Evolutionary conservation across 2,797 vertebrate species (phyloP), one percentile per base, ranked within the genome.

Genomic region (Scolopax bukidnonensis): DNA sequence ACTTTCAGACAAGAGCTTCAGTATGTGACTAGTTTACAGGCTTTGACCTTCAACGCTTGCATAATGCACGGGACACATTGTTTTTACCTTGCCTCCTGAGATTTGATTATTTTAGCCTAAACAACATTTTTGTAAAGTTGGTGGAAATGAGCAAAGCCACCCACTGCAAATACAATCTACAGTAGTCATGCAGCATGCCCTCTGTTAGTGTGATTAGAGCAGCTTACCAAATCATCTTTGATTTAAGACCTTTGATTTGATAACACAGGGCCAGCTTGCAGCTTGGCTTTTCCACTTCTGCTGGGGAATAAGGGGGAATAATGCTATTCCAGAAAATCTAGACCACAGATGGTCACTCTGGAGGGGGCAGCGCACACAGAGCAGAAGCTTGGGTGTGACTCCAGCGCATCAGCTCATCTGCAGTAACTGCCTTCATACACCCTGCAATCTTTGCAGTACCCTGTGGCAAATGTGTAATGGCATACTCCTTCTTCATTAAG

Each of bases 271-370:
- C 59, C 80, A 94, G 70, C 69, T 84, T 91, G 80, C 51, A 76
- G 61, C 74, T 82, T 92, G 70, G 27, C 56, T 67, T 90, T 91
- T 65, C 20, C 30, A 33, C 21, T 87, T 95, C 54, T 89, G 4
- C 77, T 74, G 75, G 56, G 40, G 45, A 93, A 40, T 87, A 78
- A 89, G 5, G 27, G 38, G 19, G 5, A 64, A 70, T 71, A 95
- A 90, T 57, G 15, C 71, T 77, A 3, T 94, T 95, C 33, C 56
- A 89, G 81, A 85, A 90, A 82, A 89, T 64, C 74, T 30, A 45
- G 75, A 76, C 84, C 67, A 82, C 93, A 95, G 93, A 93, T 96
- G 95, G 91, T 57, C 14, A 6, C 91, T 94, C 89, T 57, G 70
- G 70, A 80, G 84, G 93, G 45, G 93, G 75, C 69, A 48, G 33